phyloP scores from a whole-genome alignment of 2,888 invertebrate species.

The Nephrotoma guestfalica region DNA sequence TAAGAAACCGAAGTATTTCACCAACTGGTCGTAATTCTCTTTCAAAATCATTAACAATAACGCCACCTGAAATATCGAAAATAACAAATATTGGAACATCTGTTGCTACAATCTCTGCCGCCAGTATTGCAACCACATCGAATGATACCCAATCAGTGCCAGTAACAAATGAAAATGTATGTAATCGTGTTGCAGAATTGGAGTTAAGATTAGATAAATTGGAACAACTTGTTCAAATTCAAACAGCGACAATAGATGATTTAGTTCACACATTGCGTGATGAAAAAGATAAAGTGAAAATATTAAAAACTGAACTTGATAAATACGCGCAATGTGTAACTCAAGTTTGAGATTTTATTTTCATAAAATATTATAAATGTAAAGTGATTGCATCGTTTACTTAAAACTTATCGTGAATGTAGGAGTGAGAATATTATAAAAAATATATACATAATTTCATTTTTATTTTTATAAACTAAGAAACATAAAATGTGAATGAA shows the following conservation, averaged over 20 bases:
- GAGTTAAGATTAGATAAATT: constrained; percentile 28
- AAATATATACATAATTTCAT: not conserved
- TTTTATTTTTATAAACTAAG: not conserved
- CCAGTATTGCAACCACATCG: not conserved
- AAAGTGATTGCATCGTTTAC: not conserved
- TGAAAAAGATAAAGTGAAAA: constrained; percentile 47
- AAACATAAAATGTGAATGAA: not conserved
- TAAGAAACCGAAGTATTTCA: constrained; percentile 27
- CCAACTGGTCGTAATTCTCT: constrained; percentile 17
- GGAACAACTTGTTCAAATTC: constrained; percentile 24
- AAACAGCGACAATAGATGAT: constrained; percentile 46
- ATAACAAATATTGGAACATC: constrained; percentile 6
- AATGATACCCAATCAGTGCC: not conserved
- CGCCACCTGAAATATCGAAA: constrained; percentile 3
- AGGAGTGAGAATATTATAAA: not conserved
- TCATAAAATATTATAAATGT: constrained; percentile 3
- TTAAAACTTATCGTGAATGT: not conserved
- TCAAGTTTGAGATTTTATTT: constrained; percentile 57
- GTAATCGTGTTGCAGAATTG: constrained; percentile 21
- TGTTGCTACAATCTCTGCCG: constrained; percentile 6
- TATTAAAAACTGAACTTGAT: constrained; percentile 50
- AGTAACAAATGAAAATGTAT: constrained; percentile 12
- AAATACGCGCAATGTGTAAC: constrained; percentile 56
- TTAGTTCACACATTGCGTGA: constrained; percentile 42
- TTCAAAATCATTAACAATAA: not conserved